Base-by-base conservation (phyloP, 2,113 vertebrate genomes). In the Pardalotus punctatus region DNA sequence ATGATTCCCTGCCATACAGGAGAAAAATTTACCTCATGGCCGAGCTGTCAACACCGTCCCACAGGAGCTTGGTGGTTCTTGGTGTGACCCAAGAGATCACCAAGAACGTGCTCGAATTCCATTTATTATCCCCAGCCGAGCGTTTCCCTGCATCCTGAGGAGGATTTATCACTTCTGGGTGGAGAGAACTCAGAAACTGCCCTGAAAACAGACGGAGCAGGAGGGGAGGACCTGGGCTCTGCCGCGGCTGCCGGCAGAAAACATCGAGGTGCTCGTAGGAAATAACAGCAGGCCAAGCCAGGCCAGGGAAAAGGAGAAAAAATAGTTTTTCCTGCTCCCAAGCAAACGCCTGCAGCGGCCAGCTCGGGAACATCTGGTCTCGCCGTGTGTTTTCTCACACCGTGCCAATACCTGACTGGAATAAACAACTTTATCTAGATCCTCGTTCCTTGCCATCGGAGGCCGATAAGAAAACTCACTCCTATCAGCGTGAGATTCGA, bases 381-480 rank as follows among this genome's bases (percentile, higher is more conserved):
- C 80, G 48, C 90, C 48, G 69, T 2, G 81, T 47, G 90, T 90
- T 94, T 95, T 97, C 92, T 91, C 94, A 86, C 86, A 53, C 76
- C 87, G 51, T 78, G 93, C 94, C 94, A 96, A 40, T 86, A 95
- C 88, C 89, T 96, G 94, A 82, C 89, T 91, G 92, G 86, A 96
- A 94, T 93, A 97, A 97, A 97, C 95, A 96, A 88, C 94, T 90
- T 95, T 90, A 93, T 96, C 94, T 93, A 57, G 88, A 94, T 88
- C 89, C 78, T 86, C 33, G 28, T 53, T 96, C 66, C 92, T 94
- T 93, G 87, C 85, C 87, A 94, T 94, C 87, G 43, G 81, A 66
- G 62, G 57, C 85, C 2, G 87, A 96, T 97, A 96, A 97, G 94
- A n/a, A 93, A 93, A 51, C 69, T 70, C 25, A 22, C 12, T 93